phyloP scores from a whole-genome alignment of 2,888 invertebrate species.

The Phania funesta region DNA sequence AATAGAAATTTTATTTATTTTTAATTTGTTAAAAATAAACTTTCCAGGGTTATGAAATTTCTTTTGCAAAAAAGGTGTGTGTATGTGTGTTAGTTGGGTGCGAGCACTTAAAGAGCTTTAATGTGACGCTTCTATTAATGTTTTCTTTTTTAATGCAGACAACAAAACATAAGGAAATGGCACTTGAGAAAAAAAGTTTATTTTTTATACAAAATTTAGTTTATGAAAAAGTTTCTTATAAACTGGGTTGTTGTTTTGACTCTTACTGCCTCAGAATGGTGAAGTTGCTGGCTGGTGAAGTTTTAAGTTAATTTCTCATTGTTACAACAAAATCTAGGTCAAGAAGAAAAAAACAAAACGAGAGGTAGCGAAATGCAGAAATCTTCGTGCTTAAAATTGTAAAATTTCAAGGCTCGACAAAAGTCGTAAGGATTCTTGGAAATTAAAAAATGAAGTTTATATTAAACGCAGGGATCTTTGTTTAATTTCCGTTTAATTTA shows the following conservation, averaged over 20 bases:
- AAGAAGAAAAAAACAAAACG: too few species aligned
- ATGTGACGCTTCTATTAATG: not conserved
- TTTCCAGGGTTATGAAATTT: conserved; percentile 38
- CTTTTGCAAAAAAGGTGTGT: not conserved
- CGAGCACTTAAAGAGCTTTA: not conserved
- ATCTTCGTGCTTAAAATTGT: too few species aligned
- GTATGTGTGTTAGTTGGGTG: not conserved
- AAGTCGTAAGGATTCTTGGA: too few species aligned
- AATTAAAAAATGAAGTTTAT: too few species aligned
- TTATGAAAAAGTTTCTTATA: conserved; percentile 1
- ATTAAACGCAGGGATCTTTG: too few species aligned
- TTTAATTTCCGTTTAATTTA: too few species aligned
- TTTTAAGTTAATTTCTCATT: not conserved
- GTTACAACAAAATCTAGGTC: too few species aligned
- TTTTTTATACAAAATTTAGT: conserved; percentile 7
- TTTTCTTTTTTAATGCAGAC: not conserved
- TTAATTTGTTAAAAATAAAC: conserved; percentile 54
- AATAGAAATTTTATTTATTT: conserved; percentile 27
- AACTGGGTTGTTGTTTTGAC: conserved; percentile 22
- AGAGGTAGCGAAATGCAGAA: too few species aligned
- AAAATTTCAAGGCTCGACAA: too few species aligned
- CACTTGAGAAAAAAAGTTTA: not conserved
- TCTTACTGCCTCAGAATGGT: not conserved
- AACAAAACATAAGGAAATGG: not conserved
- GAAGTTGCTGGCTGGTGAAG: not conserved